phyloP scores from a whole-genome alignment of 1,140 invertebrate species.

The Medauroidea extradentata region DNA sequence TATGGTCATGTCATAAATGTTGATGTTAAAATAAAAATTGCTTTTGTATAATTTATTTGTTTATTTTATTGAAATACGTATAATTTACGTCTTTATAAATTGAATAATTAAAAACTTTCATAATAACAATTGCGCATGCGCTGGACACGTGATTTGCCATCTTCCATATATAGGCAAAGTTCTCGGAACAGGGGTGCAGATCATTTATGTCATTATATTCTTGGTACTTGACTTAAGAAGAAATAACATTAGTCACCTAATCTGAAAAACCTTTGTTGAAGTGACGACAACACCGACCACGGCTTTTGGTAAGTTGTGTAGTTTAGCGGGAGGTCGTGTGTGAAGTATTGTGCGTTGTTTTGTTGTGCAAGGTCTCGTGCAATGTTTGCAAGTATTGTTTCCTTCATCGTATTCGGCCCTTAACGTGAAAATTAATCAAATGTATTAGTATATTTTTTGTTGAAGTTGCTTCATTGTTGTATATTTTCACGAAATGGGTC shows the following conservation, averaged over 20 bases:
- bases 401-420: no score
- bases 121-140: constrained; percentile 6
- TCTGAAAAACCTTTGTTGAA: constrained; percentile 12
- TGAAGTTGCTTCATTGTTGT: no score
- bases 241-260: constrained; percentile 13
- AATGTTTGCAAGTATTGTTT: no score
- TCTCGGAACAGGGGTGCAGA: constrained; percentile 12
- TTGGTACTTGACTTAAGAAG: constrained; percentile 12
- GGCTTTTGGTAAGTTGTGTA: constrained; percentile 14
- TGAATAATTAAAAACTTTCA: background rate
- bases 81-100: no score
- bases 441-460: no score
- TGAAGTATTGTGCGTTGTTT: background rate
- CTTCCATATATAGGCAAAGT: constrained; percentile 11
- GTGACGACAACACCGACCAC: constrained; percentile 13
- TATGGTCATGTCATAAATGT: no score
- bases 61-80: no score
- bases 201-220: constrained; percentile 16
- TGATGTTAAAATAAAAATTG: no score
- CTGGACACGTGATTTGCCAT: constrained; percentile 12
- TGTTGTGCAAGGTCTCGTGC: background rate
- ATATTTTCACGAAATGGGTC: no score
- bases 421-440: no score
- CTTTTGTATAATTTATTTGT: no score
- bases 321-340: background rate